phyloP scores from a whole-genome alignment of 2,113 vertebrate genomes.

The Agapornis roseicollis region DNA sequence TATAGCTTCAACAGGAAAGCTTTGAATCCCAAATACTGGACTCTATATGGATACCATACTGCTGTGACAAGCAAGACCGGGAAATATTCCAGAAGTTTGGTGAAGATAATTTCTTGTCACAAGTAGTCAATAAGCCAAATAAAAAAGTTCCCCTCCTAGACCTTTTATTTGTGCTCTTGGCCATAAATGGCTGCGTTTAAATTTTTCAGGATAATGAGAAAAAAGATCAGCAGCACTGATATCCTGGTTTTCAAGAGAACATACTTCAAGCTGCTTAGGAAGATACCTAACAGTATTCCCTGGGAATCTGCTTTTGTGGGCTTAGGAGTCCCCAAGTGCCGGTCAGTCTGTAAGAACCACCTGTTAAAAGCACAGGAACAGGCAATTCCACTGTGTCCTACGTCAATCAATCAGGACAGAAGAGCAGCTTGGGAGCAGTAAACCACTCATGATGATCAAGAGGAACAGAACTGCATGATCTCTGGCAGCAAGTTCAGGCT shows the following conservation, averaged over 20 bases:
- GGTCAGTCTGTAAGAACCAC: background rate
- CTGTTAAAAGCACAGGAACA: background rate
- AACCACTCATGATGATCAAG: background rate
- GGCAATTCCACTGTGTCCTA: background rate
- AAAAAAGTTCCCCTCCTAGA: background rate
- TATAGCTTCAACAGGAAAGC: background rate
- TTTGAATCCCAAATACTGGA: background rate
- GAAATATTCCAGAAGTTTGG: background rate
- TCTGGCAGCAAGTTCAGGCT: background rate
- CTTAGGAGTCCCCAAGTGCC: background rate
- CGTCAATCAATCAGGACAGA: background rate
- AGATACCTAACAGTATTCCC: background rate
- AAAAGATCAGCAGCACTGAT: background rate
- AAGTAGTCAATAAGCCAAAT: background rate
- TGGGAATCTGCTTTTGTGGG: background rate
- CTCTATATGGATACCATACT: background rate
- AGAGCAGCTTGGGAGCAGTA: background rate
- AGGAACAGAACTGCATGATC: background rate
- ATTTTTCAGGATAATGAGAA: background rate
- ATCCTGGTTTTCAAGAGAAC: background rate
- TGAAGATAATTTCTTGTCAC: background rate
- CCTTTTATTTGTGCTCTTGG: background rate
- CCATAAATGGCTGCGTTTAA: background rate
- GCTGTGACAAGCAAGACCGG: background rate
- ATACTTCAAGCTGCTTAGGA: background rate